Evolutionary conservation across 1,140 invertebrate genomes (phyloP), one percentile per base, ranked within the genome.

Genomic region (Coboldia fuscipes): DNA sequence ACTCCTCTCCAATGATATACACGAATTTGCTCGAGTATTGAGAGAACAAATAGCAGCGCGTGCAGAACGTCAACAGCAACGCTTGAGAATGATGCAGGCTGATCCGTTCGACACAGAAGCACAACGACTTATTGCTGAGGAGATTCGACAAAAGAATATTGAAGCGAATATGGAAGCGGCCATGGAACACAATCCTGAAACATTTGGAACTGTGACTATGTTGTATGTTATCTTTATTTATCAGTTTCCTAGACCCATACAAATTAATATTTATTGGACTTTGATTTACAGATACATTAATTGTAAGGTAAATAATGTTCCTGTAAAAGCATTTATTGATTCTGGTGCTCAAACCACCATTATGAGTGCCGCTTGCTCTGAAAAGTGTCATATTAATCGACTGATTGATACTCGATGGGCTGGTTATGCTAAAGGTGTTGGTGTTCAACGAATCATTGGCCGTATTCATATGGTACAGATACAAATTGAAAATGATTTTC

Each of bases 101-200:
- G 81, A 94, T 67, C 89, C 89, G 1, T 96, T 97, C 58, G 88
- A 96, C 58, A 72, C 82, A 2, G 88, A 93, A 56, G 83, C 86
- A 1, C 92, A 97, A 54, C 65, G 75, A 42, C 63, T 93, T 36
- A 97, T 97, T 45, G 89, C 86, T 12, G 89, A 93, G 51, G 86
- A 94, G 63, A 96, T 96, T 36, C 68, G 75, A 43, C 79, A 89
- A 46, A 88, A 93, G 51, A 96, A 96, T 56, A 92, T 97, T 37
- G 88, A 97, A 62, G 83, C 83, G 0, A 97, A 97, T 52, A 97
- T 97, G 92, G 88, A 96, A 49, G 86, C 86, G 1, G 93, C 92
- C 1, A 94, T 97, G 72, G 92, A 97, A 51, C 90, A 86, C 51
- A 90, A 92, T 60, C 93, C 93, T 0, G 92, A 97, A 56, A 92